Evolutionary conservation across 1,140 invertebrate genomes (phyloP).

Genomic region (Lordiphosa mommai): DNA sequence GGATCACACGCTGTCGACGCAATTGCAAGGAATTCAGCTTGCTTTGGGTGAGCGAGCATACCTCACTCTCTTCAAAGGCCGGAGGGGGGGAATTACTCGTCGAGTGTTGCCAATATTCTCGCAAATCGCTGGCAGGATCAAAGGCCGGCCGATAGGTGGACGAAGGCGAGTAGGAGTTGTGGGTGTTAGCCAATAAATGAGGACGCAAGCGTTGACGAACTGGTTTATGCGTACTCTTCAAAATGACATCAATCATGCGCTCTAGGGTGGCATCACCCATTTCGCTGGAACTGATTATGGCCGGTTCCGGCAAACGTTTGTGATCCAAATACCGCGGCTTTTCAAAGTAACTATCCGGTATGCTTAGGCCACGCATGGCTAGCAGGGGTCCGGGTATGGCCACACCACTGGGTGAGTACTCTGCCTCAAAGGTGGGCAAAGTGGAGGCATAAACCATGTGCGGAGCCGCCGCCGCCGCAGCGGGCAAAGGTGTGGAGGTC

Average conservation of each 20-base stretch:
- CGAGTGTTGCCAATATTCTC: slow-evolving; percentile 64
- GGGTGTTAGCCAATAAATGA: too few relatives aligned
- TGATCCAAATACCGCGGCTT: slow-evolving; percentile 70
- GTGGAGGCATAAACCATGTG: slow-evolving; percentile 34
- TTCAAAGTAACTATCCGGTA: slow-evolving; percentile 76
- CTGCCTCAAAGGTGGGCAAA: slow-evolving; percentile 64
- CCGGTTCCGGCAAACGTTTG: slow-evolving; percentile 9
- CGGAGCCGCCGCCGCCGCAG: too few relatives aligned
- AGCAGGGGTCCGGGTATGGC: slow-evolving; percentile 66
- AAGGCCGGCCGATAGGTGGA: slow-evolving; percentile 65
- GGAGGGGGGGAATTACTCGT: too few relatives aligned
- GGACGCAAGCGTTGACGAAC: neutral
- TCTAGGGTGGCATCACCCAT: slow-evolving; percentile 77
- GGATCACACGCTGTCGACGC: slow-evolving; percentile 41
- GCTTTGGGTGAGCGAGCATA: slow-evolving; percentile 15
- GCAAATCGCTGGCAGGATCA: slow-evolving; percentile 65
- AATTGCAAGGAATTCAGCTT: slow-evolving; percentile 41
- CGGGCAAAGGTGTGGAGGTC: slow-evolving; percentile 68
- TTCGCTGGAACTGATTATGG: slow-evolving; percentile 55
- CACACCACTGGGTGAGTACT: slow-evolving; percentile 66
- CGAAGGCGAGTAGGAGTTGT: slow-evolving; percentile 6
- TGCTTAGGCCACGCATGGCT: slow-evolving; percentile 67
- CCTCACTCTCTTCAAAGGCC: slow-evolving; percentile 57
- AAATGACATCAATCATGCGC: slow-evolving; percentile 77
- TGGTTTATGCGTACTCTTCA: slow-evolving; percentile 64